Evolutionary conservation across 1,140 invertebrate genomes (phyloP), one percentile per base, ranked within the genome.

Genomic region (Drosophila trapezifrons): DNA sequence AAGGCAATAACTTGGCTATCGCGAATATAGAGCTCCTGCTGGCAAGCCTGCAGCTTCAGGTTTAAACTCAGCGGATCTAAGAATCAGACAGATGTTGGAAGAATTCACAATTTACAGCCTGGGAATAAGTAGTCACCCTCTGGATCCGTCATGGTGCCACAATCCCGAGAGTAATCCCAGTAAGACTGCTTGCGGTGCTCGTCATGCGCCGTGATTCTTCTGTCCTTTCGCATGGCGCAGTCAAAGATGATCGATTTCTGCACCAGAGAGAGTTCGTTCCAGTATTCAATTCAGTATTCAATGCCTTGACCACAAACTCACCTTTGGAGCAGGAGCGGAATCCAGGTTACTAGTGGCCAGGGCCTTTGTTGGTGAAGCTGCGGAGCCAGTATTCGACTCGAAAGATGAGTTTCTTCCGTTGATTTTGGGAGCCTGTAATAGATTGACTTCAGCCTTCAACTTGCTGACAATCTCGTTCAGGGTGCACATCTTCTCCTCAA

Each of bases 401-500:
- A 65, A 40, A 0, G 59, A 78, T 8, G 43, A 8, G 63, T 72
- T 77, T 20, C 71, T 58, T 7, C 27, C 15, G 18, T 54, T 77
- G 0, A 17, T 3, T n/a, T 43, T 71, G 0, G 4, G 3, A 5
- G 38, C 20, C 12, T 78, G 51, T 10, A 45, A 32, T 3, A 27
- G n/a, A 10, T 22, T 10, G 15, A 82, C 18, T 20, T 87, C 64
- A 0, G 15, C 5, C 25, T 87, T 58, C 7, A 89, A 20, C 20
- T 80, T 84, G 4, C 25, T 9, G 12, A 75, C 10, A 27, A 72
- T 72, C 2, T 84, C 84, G 35, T 29, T 52, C 5, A 78, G 45
- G 0, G 63, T 59, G 43, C 63, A 80, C 2, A 78, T n/a, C 29
- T 75, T 80, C 20, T 89, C 84, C 57, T 89, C 80, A 3, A 89